phyloP scores from a whole-genome alignment of 2,113 vertebrate genomes.

The Scytalopus superciliaris region DNA sequence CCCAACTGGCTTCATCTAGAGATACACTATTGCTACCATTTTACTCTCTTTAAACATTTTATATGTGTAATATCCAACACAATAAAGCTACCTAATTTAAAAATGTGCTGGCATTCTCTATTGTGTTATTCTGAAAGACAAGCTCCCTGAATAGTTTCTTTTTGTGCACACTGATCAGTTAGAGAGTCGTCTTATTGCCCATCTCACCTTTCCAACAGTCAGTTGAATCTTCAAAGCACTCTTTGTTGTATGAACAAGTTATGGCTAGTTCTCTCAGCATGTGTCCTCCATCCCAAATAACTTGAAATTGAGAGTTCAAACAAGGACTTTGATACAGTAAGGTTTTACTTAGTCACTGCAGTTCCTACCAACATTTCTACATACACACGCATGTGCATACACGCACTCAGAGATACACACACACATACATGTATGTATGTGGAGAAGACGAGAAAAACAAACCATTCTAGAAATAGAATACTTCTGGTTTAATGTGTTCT shows the following conservation, averaged over 20 bases:
- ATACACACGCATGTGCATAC: too few relatives aligned
- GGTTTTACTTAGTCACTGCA: not conserved
- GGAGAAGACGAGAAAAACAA: not conserved
- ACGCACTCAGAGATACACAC: too few relatives aligned
- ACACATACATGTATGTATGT: too few relatives aligned
- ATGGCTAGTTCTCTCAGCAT: not conserved
- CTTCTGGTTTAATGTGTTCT: not conserved
- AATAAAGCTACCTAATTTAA: not conserved
- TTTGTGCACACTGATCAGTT: not conserved
- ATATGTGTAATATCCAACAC: not conserved
- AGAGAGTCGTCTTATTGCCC: not conserved
- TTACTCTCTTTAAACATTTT: not conserved
- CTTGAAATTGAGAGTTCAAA: not conserved
- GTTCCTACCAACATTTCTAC: not conserved
- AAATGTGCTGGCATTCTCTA: not conserved
- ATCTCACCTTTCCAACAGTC: not conserved
- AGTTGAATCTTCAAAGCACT: not conserved
- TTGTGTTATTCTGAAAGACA: not conserved
- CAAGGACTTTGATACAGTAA: not conserved
- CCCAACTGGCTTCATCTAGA: not conserved
- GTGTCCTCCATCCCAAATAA: not conserved
- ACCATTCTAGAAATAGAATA: not conserved
- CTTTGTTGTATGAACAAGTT: not conserved
- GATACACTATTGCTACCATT: not conserved
- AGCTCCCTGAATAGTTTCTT: not conserved